Conservation (phyloP, 2,113 vertebrate species). For the Microcebus griseorufus region DNA sequence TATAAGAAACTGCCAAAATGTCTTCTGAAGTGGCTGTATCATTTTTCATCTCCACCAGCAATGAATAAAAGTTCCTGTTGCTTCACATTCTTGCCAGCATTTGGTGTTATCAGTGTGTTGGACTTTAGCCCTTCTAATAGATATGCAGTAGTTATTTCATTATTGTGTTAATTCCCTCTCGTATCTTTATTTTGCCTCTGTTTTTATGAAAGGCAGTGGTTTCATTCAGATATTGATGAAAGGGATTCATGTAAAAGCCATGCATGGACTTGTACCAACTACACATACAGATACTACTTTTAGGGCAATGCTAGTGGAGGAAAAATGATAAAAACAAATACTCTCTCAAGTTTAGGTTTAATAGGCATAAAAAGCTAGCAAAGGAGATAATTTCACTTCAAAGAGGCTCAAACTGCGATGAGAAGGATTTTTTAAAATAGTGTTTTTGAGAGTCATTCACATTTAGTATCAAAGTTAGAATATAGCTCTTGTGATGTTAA, state of each 20-base stretch:
- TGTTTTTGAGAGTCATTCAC: neutral
- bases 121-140: neutral
- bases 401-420: neutral
- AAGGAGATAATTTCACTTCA: neutral
- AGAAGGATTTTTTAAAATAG: neutral
- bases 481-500: neutral
- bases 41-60: neutral
- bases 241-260: neutral
- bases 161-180: neutral
- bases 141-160: neutral
- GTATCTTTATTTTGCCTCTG: neutral
- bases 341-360: neutral
- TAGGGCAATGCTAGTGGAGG: neutral
- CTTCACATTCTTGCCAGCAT: neutral
- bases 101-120: neutral
- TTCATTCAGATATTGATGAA: neutral
- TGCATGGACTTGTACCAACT: neutral
- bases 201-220: neutral
- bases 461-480: conserved; percentile 11
- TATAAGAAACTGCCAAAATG: neutral
- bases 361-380: neutral
- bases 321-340: neutral
- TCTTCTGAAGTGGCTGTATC: neutral
- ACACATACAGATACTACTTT: neutral
- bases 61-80: neutral